phyloP scores from a whole-genome alignment of 2,113 vertebrate species.

The Charina bottae region DNA sequence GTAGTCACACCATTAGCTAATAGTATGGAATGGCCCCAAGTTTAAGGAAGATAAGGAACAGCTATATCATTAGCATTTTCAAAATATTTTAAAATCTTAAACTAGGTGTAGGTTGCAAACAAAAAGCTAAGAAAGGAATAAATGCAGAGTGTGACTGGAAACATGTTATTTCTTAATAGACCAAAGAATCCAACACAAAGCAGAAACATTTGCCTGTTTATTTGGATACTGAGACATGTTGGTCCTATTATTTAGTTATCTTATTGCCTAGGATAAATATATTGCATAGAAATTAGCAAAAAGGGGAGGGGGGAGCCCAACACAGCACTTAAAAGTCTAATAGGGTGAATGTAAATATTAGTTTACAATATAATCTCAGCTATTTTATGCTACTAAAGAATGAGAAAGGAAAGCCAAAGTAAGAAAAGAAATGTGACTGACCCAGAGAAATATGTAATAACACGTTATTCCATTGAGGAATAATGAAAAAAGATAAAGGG shows the following conservation, averaged over 20 bases:
- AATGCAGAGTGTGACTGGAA: background rate
- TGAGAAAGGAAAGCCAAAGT: slow-evolving; percentile 24
- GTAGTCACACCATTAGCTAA: background rate
- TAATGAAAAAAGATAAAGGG: slow-evolving; percentile 28
- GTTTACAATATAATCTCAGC: slow-evolving; percentile 14
- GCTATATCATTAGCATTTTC: slow-evolving; percentile 50
- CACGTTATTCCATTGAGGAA: background rate
- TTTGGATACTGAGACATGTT: slow-evolving; percentile 25
- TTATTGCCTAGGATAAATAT: slow-evolving; percentile 56
- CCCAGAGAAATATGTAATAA: background rate
- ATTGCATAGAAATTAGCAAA: slow-evolving; percentile 39
- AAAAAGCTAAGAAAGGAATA: background rate
- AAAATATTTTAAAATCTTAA: background rate
- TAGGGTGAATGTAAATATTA: slow-evolving; percentile 10
- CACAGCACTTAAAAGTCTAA: slow-evolving; percentile 40
- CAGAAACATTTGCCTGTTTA: slow-evolving; percentile 49
- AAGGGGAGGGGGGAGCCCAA: slow-evolving; percentile 16
- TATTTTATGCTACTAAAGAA: background rate
- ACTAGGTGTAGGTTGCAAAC: background rate
- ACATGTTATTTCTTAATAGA: slow-evolving; percentile 44
- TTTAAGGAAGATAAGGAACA: slow-evolving; percentile 42
- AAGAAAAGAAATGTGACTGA: slow-evolving; percentile 26
- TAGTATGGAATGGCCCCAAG: background rate
- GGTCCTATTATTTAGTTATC: background rate
- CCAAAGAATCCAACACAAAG: slow-evolving; percentile 28